Evolutionary conservation across 2,797 vertebrate species (phyloP), one percentile per base, ranked within the genome.

Genomic region (Furcifer pardalis): DNA sequence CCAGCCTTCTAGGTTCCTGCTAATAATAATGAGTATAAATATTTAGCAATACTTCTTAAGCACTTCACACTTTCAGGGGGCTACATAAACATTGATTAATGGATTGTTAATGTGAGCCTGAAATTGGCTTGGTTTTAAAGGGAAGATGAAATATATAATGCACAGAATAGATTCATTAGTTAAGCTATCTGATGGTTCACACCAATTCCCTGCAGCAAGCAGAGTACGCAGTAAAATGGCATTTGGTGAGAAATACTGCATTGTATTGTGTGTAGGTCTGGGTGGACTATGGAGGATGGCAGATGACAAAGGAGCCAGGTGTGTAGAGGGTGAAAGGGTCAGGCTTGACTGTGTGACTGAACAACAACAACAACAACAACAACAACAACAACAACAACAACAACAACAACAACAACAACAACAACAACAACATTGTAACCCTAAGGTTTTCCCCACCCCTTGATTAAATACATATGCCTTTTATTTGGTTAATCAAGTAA

Each of bases 1-100:
- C 72, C 59, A 75, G 60, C 27, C 77, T 59, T 42, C 69, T 37
- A 37, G 40, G 25, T 37, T 4, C 52, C 72, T 35, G 62, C 71
- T 60, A 76, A 32, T 81, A 85, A 46, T 46, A 75, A 85, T 75
- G 80, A 66, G 68, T 66, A 80, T 62, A 84, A 72, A 75, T 56
- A 56, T 62, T 81, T 59, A 19, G 60, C 62, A 44, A 69, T 68
- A 13, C 23, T 46, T 23, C 23, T 60, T 23, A 17, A 76, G 62
- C 46, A 60, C n/a, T 85, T 85, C 71, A 60, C 78, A 75, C 71
- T 71, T 81, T 81, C 12, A 15, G 52, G 60, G 81, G n/a, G 46
- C 49, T 42, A 59, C 27, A 62, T 69, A 84, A 84, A 79, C 77
- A 79, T 7, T 40, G 59, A 79, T 59, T 84, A 73, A 74, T 74